phyloP scores from a whole-genome alignment of 2,113 vertebrate genomes.

The Centropus bengalensis region DNA sequence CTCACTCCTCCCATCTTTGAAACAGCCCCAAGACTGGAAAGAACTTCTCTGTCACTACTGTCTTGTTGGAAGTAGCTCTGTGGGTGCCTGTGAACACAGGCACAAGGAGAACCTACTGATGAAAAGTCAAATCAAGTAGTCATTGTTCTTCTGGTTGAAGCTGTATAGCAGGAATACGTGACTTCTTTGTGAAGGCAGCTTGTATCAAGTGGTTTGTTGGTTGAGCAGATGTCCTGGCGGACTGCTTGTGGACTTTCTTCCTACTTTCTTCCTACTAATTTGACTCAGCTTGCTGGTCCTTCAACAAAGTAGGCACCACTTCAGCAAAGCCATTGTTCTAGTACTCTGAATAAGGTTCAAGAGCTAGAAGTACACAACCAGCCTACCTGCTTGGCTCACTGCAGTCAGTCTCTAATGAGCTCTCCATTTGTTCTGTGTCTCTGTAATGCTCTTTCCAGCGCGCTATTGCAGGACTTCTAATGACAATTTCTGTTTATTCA shows the following conservation, averaged over 20 bases:
- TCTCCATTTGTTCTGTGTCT: neutral
- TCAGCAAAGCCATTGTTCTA: neutral
- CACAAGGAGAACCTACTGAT: neutral
- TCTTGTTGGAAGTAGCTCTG: neutral
- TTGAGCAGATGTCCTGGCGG: neutral
- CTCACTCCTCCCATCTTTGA: neutral
- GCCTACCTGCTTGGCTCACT: neutral
- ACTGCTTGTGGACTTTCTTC: neutral
- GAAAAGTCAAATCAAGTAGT: neutral
- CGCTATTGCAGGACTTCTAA: neutral
- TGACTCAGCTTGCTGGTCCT: neutral
- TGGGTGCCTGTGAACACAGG: neutral
- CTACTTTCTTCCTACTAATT: neutral
- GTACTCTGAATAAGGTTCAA: neutral
- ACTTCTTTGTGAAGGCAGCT: neutral
- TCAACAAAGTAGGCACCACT: neutral
- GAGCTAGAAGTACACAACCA: neutral
- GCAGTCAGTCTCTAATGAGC: neutral
- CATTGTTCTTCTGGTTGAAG: neutral
- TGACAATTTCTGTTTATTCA: neutral
- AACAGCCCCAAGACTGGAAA: neutral
- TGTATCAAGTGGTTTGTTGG: neutral
- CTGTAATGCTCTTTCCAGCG: neutral
- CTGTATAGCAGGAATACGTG: neutral
- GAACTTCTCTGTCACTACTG: neutral